Percentiles rank a stretch among this genome's conserved stretches.
Evolutionary conservation across 2,113 vertebrate genomes (phyloP).

Genomic region (Sialia sialis): DNA sequence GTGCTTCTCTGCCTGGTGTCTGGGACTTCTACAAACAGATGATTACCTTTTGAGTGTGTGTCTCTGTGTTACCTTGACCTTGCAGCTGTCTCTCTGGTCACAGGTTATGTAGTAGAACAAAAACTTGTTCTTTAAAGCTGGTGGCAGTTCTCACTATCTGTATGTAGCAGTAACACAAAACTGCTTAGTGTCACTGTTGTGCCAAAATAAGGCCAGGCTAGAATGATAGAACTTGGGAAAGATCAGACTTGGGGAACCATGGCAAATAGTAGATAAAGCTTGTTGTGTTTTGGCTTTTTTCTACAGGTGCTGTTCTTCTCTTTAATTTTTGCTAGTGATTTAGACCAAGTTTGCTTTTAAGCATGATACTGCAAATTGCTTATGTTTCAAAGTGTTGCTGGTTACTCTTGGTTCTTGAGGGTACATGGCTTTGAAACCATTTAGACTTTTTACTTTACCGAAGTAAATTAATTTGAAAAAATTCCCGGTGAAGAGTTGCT

Average conservation of each 20-base stretch:
- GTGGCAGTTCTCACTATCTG: background rate
- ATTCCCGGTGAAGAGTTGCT: background rate
- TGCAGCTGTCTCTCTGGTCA: background rate
- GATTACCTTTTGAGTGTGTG: background rate
- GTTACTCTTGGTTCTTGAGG: background rate
- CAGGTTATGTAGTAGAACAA: background rate
- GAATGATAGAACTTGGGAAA: background rate
- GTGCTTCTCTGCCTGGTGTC: background rate
- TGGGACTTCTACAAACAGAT: background rate
- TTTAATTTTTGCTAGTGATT: background rate
- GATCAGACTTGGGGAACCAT: background rate
- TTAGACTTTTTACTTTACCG: background rate
- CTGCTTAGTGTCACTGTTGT: background rate
- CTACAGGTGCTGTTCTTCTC: background rate
- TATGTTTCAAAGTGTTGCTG: background rate
- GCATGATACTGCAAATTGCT: background rate
- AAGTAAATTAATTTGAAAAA: background rate
- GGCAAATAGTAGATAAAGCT: background rate
- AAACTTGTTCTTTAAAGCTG: background rate
- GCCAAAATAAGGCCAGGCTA: background rate
- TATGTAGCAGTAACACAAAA: background rate
- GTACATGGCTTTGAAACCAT: background rate
- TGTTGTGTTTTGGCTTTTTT: background rate
- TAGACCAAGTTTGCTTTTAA: background rate
- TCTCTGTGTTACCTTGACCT: background rate